Percentiles rank a stretch among this genome's conserved stretches.
Evolutionary conservation across 1,140 invertebrate species (phyloP).

Genomic region (Asbolus verrucosus): DNA sequence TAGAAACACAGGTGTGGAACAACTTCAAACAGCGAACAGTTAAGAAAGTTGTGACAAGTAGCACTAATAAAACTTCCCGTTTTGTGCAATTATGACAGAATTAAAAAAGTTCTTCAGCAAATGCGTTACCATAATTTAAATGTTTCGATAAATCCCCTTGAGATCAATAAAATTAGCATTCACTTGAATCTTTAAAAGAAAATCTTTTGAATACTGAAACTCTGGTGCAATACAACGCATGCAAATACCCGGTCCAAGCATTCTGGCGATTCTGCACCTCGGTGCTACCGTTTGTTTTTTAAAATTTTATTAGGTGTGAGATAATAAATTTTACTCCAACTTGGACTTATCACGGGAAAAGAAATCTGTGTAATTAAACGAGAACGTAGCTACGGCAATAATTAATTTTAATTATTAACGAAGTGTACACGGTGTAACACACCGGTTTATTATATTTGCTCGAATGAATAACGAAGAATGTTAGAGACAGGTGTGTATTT

Average conservation of each 20-base stretch:
- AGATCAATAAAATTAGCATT: too few species aligned
- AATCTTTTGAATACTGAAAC: not conserved
- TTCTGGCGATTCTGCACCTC: constrained; percentile 16
- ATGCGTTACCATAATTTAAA: constrained; percentile 33
- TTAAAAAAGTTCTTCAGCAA: constrained; percentile 31
- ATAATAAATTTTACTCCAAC: not conserved
- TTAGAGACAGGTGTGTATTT: constrained; percentile 19
- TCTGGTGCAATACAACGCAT: constrained; percentile 3
- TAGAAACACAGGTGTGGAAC: constrained; percentile 5
- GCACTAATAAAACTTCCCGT: not conserved
- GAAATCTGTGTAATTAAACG: constrained; percentile 37
- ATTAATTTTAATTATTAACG: constrained; percentile 39
- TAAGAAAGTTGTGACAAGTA: not conserved
- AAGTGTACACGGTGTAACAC: constrained; percentile 17
- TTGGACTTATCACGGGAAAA: constrained; percentile 1
- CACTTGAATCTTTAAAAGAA: constrained; percentile 8
- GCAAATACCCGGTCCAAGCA: constrained; percentile 8
- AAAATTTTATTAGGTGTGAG: constrained; percentile 36
- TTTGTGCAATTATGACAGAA: constrained; percentile 26
- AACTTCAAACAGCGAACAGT: constrained; percentile 1
- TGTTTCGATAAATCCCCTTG: constrained; percentile 22
- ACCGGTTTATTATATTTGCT: constrained; percentile 23
- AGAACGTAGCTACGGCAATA: constrained; percentile 18
- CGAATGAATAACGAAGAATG: constrained; percentile 7
- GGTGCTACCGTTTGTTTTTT: constrained; percentile 26